phyloP scores from a whole-genome alignment of 2,797 vertebrate species.

The Carcharodon carcharias region DNA sequence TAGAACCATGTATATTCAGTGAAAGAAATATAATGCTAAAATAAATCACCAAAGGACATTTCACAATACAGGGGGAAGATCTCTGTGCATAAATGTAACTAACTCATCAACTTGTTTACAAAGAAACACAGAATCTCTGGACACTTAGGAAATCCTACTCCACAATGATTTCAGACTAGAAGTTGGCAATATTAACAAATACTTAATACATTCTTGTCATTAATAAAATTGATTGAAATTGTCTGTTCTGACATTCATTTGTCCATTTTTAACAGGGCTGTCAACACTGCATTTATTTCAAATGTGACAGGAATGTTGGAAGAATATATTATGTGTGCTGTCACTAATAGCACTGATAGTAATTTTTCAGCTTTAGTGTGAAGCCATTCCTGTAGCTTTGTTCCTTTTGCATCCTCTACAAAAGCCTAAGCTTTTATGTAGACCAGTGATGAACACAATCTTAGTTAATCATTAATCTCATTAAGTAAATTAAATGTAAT shows the following conservation, averaged over 20 bases:
- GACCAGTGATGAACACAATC: background rate
- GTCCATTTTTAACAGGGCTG: background rate
- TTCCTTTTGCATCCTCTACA: background rate
- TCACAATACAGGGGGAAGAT: background rate
- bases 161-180: background rate
- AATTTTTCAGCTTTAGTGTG: background rate
- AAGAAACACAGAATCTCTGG: background rate
- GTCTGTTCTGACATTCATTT: background rate
- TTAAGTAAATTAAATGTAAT: background rate
- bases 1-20: background rate
- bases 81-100: background rate
- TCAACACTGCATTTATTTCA: background rate
- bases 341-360: background rate
- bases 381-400: background rate
- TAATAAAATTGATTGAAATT: background rate
- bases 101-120: background rate
- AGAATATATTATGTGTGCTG: background rate
- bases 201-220: background rate
- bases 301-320: background rate
- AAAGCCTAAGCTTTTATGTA: background rate
- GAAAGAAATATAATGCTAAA: background rate
- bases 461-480: background rate
- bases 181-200: background rate
- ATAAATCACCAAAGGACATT: background rate
- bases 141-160: background rate